Base-by-base conservation (phyloP, 2,797 vertebrate genomes). In the Chanos chanos region DNA sequence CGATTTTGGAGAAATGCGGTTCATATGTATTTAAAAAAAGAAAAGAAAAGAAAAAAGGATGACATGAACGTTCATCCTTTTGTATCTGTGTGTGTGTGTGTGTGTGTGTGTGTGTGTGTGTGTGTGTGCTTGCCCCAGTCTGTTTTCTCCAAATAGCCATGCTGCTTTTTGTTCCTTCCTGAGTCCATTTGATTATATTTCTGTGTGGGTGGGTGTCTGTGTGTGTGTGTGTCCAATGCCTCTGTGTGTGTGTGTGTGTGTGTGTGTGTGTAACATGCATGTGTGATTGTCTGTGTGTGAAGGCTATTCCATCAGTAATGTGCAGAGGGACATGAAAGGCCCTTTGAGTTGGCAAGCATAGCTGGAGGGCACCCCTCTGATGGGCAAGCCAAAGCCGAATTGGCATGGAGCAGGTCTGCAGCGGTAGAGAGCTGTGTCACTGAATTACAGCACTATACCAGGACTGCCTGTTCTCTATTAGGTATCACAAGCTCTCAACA, bases 351-450 rank as follows among this genome's bases (percentile, higher is more conserved):
- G 85, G 89, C 89, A 91, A 90, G 82, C 84, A 81, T 78, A 66
- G 88, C 87, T 85, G 81, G 59, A 80, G 87, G 90, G 92, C 90
- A 89, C 92, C 93, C 90, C 87, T 91, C 88, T 89, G 91, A 91
- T 91, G 84, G 85, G 79, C 71, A 83, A 92, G 91, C 89, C 90
- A 85, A 87, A 88, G 86, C 87, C 77, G 77, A 89, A 87, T 92
- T 93, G 91, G 90, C 78, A 87, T 87, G 85, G 85, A 87, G 88
- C 70, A 4, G 10, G 30, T 27, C 18, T 40, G 31, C 6, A 16
- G 22, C 33, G 16, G 16, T 27, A 22, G 7, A 68, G n/a, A n/a
- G n/a, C n/a, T n/a, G n/a, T n/a, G n/a, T n/a, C n/a, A n/a, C 27
- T 28, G 27, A 5, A 5, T 28, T 5, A 5, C 27, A 18, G 40